Percentiles rank a stretch among this genome's conserved stretches.
These are phyloP conservation scores for Drosophila parvula DNA, from an alignment of 1,140 invertebrate species.

Conservation along the genomic window DNA sequence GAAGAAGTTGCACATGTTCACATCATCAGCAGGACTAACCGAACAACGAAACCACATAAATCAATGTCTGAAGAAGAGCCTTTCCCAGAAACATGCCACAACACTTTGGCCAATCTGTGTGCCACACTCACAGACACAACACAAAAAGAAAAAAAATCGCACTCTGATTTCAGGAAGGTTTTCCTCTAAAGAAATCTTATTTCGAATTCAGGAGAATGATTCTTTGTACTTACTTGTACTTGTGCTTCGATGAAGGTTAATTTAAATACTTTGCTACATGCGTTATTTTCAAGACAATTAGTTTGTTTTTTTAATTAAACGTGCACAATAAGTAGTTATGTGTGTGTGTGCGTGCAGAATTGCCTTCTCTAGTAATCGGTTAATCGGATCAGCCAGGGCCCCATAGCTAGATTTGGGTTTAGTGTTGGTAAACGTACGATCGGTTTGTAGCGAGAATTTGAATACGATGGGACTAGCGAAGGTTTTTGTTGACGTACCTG, in stretches of 20 bases:
- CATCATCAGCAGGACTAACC: slow-evolving; percentile 33
- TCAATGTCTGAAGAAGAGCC: slow-evolving; percentile 59
- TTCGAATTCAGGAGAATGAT: background rate
- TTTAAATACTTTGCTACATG: background rate
- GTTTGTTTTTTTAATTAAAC: background rate
- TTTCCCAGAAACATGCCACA: slow-evolving; percentile 12
- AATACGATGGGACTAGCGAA: background rate
- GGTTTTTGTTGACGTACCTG: fast-evolving
- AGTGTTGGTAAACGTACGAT: background rate
- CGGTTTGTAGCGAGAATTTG: background rate
- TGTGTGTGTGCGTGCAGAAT: background rate
- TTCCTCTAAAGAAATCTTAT: background rate
- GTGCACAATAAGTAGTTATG: background rate
- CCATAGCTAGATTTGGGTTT: fast-evolving
- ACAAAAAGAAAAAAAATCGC: slow-evolving; percentile 3
- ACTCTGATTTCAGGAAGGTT: background rate
- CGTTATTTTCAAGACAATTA: background rate
- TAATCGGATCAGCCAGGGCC: slow-evolving; percentile 6
- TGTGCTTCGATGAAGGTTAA: background rate
- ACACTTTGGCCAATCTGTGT: slow-evolving; percentile 24
- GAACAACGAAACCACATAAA: slow-evolving; percentile 71
- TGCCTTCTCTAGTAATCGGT: background rate
- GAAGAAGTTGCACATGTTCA: slow-evolving; percentile 17
- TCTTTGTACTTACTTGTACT: slow-evolving; percentile 3
- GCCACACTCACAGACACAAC: slow-evolving; percentile 8